A percentile compares a stretch with the other conserved stretches of the same genome.
These are phyloP conservation scores for Polia nebulosa DNA, from an alignment of 2,888 invertebrate genomes.

Conservation along the genomic window DNA sequence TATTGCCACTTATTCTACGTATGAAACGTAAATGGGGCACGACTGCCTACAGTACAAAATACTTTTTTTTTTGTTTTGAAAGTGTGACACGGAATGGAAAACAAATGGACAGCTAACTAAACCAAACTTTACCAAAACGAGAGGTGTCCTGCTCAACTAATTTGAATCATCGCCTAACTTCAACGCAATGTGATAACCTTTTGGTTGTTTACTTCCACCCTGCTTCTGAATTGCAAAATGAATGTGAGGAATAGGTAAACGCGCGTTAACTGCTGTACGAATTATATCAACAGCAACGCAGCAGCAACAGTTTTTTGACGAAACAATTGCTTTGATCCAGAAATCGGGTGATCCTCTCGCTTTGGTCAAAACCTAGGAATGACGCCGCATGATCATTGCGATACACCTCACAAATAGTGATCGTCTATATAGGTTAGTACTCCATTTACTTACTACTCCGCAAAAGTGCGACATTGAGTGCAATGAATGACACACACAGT, in stretches of 20 bases:
- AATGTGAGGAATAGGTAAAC: too few species aligned
- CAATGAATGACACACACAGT: constrained; percentile 58
- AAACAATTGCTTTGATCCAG: not conserved
- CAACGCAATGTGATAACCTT: not conserved
- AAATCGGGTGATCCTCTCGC: not conserved
- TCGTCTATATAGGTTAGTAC: not conserved
- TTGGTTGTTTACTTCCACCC: not conserved
- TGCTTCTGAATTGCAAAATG: too few species aligned
- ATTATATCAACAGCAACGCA: not conserved
- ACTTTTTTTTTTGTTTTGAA: constrained; percentile 43
- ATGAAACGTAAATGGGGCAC: constrained; percentile 66
- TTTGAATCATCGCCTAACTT: not conserved
- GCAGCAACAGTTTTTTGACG: not conserved
- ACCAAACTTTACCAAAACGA: too few species aligned
- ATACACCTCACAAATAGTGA: not conserved
- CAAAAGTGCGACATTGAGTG: constrained; percentile 45
- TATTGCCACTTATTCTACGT: constrained; percentile 29
- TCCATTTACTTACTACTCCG: constrained; percentile 41
- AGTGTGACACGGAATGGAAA: constrained; percentile 41
- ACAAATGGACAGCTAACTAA: constrained; percentile 27
- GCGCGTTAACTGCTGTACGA: not conserved
- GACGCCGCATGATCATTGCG: too few species aligned
- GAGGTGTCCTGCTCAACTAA: not conserved
- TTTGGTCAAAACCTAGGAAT: not conserved
- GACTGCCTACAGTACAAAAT: constrained; percentile 59